Percentiles rank a stretch among this genome's conserved stretches.
These are phyloP conservation scores for Catajapyx aquilonaris DNA, from an alignment of 1,140 invertebrate species.

Conservation along the genomic window DNA sequence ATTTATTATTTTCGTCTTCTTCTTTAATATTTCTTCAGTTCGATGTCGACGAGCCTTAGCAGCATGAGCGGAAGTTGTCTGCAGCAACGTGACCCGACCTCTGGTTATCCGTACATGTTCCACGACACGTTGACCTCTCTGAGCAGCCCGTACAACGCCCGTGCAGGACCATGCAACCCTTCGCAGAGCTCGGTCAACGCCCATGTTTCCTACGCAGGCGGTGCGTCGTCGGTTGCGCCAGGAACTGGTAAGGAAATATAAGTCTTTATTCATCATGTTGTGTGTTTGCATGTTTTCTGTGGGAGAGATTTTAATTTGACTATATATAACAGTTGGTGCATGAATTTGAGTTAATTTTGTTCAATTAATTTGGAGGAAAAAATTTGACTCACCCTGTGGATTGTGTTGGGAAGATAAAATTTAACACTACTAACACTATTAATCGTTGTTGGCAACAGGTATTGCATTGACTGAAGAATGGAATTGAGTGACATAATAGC, in stretches of 20 bases:
- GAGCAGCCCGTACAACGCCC: constrained; percentile 29
- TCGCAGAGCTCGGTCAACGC: constrained; percentile 19
- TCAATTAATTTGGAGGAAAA: too few relatives aligned
- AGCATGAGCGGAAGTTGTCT: constrained; percentile 66
- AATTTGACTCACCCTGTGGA: too few relatives aligned
- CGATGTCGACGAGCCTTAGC: constrained; percentile 55
- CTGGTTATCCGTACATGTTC: constrained; percentile 82
- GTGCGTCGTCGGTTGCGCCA: constrained; percentile 15
- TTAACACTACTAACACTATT: too few relatives aligned
- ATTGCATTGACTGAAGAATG: too few relatives aligned
- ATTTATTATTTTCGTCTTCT: background rate
- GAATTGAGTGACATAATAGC: too few relatives aligned
- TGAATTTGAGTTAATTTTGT: too few relatives aligned
- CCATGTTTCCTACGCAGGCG: constrained; percentile 17
- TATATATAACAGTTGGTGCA: too few relatives aligned
- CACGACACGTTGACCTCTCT: constrained; percentile 68
- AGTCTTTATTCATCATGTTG: too few relatives aligned
- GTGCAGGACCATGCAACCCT: constrained; percentile 35
- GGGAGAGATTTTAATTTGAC: too few relatives aligned
- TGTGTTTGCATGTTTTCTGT: too few relatives aligned
- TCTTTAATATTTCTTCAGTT: constrained; percentile 27
- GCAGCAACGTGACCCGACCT: constrained; percentile 51
- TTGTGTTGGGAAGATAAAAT: too few relatives aligned
- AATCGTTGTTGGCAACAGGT: too few relatives aligned
- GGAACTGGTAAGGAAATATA: constrained; percentile 14